A percentile compares a stretch with the other conserved stretches of the same genome.
Evolutionary conservation across 2,888 invertebrate species (phyloP).

Genomic region (Eilema sororculum): DNA sequence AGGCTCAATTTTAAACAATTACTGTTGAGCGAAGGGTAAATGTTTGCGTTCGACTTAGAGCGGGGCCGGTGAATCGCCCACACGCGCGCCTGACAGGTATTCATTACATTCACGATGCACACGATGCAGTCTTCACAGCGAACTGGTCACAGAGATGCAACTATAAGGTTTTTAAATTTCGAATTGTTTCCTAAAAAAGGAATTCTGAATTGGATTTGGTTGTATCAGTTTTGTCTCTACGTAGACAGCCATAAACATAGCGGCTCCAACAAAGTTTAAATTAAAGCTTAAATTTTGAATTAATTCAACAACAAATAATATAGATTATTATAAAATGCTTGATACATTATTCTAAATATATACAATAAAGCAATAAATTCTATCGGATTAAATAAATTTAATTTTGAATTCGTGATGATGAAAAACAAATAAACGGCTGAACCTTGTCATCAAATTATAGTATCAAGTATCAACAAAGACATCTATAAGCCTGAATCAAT

Average conservation of each 20-base stretch:
- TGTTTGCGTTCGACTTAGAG: conserved; percentile 86
- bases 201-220: conserved; percentile 10
- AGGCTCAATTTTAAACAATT: conserved; percentile 87
- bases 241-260: background rate
- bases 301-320: background rate
- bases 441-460: background rate
- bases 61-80: conserved; percentile 77
- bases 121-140: conserved; percentile 62
- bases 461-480: background rate
- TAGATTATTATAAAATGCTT: too few species aligned
- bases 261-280: background rate
- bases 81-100: conserved; percentile 85
- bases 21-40: conserved; percentile 85
- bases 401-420: background rate
- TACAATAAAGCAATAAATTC: background rate
- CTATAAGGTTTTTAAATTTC: conserved; percentile 48
- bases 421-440: background rate
- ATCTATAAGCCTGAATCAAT: conserved; percentile 1
- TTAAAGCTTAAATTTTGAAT: background rate
- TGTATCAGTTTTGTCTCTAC: background rate
- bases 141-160: conserved; percentile 52
- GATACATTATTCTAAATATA: background rate
- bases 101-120: conserved; percentile 84
- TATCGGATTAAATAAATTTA: background rate
- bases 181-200: conserved; percentile 32